These are phyloP conservation scores for Forficula auricularia DNA, from an alignment of 1,140 invertebrate genomes.

Conservation along the genomic window DNA sequence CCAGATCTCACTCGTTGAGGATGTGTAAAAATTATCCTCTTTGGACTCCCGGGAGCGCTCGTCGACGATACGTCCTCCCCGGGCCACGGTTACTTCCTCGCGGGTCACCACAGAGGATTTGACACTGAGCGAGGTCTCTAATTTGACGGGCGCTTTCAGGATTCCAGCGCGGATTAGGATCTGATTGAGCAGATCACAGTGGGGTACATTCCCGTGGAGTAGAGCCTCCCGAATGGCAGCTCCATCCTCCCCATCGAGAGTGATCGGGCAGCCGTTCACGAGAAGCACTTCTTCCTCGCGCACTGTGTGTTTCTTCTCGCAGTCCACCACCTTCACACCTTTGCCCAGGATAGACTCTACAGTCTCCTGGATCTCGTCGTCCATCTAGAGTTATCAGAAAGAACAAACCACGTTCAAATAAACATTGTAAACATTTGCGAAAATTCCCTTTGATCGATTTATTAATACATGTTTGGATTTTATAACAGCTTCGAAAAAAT, in stretches of 20 bases:
- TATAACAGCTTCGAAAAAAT: no score
- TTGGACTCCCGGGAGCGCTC: slow-evolving; percentile 53
- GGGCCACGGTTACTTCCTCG: slow-evolving; percentile 51
- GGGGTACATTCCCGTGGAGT: slow-evolving; percentile 45
- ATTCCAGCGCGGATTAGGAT: slow-evolving; percentile 48
- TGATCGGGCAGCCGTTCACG: slow-evolving; percentile 54
- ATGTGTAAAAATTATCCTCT: slow-evolving; percentile 51
- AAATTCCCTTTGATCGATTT: no score
- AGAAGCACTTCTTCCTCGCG: slow-evolving; percentile 54
- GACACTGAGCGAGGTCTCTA: slow-evolving; percentile 53
- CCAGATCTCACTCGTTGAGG: slow-evolving; percentile 48
- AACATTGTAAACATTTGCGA: not conserved
- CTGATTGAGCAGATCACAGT: slow-evolving; percentile 52
- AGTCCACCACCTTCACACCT: slow-evolving; percentile 54
- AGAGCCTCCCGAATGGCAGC: slow-evolving; percentile 48
- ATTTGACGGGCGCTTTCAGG: slow-evolving; percentile 45
- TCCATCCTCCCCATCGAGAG: slow-evolving; percentile 48
- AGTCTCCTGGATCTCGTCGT: slow-evolving; percentile 60
- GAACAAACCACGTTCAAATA: slow-evolving; percentile 3
- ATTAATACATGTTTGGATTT: no score
- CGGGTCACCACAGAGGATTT: slow-evolving; percentile 54
- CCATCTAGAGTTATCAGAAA: slow-evolving; percentile 32
- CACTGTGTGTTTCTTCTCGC: slow-evolving; percentile 52
- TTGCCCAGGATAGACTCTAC: slow-evolving; percentile 59
- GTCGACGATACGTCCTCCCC: slow-evolving; percentile 48